A percentile compares a stretch with the other conserved stretches of the same genome.
Conservation (phyloP, 2,797 vertebrate genomes). For the Bothrops alternatus region DNA sequence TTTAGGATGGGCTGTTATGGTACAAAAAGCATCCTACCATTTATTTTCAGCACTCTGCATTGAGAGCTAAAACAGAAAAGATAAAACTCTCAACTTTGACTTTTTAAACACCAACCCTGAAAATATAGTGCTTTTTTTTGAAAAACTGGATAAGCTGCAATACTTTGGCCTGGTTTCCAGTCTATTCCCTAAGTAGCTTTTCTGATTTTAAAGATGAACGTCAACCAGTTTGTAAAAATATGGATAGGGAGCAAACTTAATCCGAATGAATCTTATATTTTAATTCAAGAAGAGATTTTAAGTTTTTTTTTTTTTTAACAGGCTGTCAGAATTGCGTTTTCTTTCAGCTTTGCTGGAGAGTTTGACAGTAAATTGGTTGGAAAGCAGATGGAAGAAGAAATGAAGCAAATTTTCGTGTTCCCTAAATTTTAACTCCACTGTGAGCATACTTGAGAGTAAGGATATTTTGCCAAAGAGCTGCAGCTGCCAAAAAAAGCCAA, state of each 20-base stretch:
- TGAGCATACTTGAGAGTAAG: background rate
- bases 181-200: background rate
- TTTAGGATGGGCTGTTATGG: background rate
- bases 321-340: background rate
- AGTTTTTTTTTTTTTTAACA: background rate
- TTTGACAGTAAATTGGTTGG: background rate
- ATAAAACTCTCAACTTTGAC: background rate
- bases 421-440: conserved; percentile 32
- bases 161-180: background rate
- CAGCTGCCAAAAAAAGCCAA: too few species aligned
- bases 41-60: background rate
- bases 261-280: background rate
- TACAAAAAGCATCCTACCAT: background rate
- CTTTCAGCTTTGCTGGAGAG: background rate
- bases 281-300: conserved; percentile 8
- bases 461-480: background rate
- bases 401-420: background rate
- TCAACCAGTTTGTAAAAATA: background rate
- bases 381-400: background rate
- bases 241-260: background rate
- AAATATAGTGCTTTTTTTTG: background rate
- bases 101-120: background rate
- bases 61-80: background rate
- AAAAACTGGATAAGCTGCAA: background rate
- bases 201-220: conserved; percentile 1